Evolutionary conservation across 2,113 vertebrate genomes (phyloP).

Genomic region (Campylomormyrus tamandua): DNA sequence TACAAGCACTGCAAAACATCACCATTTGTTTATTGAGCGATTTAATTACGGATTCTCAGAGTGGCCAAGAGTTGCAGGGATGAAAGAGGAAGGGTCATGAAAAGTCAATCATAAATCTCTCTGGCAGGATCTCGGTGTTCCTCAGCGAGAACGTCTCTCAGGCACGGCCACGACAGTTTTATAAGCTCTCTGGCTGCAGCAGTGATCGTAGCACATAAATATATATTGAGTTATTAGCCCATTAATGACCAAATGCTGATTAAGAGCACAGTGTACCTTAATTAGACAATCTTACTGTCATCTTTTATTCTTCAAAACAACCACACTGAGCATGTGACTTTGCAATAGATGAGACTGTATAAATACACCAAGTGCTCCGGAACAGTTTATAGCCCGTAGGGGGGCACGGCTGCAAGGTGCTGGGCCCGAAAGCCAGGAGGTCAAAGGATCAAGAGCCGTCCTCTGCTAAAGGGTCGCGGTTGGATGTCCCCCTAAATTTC

Average conservation of each 20-base stretch:
- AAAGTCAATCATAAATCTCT: not conserved
- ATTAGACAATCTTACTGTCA: not conserved
- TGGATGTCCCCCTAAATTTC: not conserved
- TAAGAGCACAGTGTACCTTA: not conserved
- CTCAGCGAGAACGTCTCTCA: not conserved
- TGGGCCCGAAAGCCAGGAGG: not conserved
- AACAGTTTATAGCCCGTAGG: not conserved
- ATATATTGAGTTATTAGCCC: slow-evolving; percentile 3
- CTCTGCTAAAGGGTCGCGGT: not conserved
- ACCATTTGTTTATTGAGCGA: not conserved
- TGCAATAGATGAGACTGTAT: not conserved
- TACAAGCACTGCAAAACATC: not conserved
- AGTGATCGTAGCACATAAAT: not conserved
- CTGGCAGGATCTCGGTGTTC: not conserved
- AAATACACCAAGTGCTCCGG: not conserved
- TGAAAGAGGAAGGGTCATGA: not conserved
- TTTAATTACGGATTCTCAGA: not conserved
- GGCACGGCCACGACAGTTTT: not conserved
- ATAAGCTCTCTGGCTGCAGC: not conserved
- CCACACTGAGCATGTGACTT: not conserved
- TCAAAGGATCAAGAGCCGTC: not conserved
- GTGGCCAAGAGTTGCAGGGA: not conserved
- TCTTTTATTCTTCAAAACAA: not conserved
- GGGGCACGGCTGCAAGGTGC: not conserved
- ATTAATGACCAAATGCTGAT: not conserved